These are phyloP conservation scores for Tupiocoris notatus DNA, from an alignment of 2,888 invertebrate species.

Conservation along the genomic window DNA sequence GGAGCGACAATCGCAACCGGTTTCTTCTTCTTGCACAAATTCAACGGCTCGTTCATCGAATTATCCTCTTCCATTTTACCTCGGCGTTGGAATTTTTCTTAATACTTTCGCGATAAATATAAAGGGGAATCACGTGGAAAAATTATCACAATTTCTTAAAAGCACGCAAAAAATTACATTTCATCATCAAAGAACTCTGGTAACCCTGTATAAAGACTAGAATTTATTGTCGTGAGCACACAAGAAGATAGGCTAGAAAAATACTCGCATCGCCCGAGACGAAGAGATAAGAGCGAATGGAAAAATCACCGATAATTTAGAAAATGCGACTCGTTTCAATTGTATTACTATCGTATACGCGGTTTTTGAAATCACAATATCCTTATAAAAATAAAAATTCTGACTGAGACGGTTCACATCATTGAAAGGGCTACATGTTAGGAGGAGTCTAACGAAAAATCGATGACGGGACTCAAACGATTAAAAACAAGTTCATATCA, in stretches of 20 bases:
- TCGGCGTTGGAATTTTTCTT: too few relatives aligned
- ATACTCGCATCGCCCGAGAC: conserved; percentile 25
- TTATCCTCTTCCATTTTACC: conserved; percentile 47
- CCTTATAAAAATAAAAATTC: conserved; percentile 32
- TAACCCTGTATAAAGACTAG: conserved; percentile 45
- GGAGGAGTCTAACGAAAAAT: conserved; percentile 26
- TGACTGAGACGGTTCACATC: conserved; percentile 5
- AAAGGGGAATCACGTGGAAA: conserved; percentile 8
- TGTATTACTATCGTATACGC: conserved; percentile 34
- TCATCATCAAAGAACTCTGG: conserved; percentile 17
- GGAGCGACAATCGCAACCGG: conserved; percentile 60
- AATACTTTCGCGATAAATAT: not conserved
- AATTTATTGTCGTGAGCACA: conserved; percentile 46
- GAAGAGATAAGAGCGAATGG: conserved; percentile 13
- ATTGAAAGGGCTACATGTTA: conserved; percentile 27
- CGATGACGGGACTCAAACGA: conserved; percentile 26
- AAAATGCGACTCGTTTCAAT: conserved; percentile 38
- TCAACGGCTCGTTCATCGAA: conserved; percentile 57
- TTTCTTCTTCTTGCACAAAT: conserved; percentile 58
- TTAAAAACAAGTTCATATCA: conserved; percentile 29
- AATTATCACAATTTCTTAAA: conserved; percentile 32
- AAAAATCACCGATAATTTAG: conserved; percentile 31
- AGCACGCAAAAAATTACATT: conserved; percentile 21
- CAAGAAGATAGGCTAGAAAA: conserved; percentile 39
- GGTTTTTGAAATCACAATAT: conserved; percentile 33